Conservation (phyloP, 1,140 invertebrate species). For the Tetramorium alpestre region DNA sequence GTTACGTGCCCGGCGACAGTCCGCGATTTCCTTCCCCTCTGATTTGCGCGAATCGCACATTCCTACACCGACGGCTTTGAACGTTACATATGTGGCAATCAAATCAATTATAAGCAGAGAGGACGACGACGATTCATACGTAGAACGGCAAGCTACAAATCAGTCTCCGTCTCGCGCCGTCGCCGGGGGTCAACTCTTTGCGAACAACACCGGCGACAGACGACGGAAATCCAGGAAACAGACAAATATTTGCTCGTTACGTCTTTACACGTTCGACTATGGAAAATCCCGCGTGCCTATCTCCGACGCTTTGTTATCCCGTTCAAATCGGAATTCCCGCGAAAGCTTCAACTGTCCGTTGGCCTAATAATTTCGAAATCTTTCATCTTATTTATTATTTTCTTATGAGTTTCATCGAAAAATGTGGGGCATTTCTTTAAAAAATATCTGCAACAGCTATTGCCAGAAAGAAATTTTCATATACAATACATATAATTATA, state of each 20-base stretch:
- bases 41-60: conserved; percentile 27
- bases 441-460: neutral
- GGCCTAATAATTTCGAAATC: neutral
- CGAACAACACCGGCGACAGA: neutral
- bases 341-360: neutral
- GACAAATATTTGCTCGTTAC: conserved; percentile 33
- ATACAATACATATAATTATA: too few species aligned
- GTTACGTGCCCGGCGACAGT: neutral
- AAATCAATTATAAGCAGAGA: conserved; percentile 49
- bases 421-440: neutral
- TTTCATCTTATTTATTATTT: neutral
- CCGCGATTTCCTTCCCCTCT: conserved; percentile 28
- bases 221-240: neutral
- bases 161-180: neutral
- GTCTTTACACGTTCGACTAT: neutral
- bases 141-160: conserved; percentile 30
- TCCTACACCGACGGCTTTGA: conserved; percentile 14
- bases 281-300: conserved; percentile 17
- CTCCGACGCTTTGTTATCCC: neutral
- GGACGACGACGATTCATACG: neutral
- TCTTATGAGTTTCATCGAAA: neutral
- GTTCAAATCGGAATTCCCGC: neutral
- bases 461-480: too few species aligned
- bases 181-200: neutral
- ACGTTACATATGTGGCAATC: conserved; percentile 41